Percentiles rank a stretch among this genome's conserved stretches.
Conservation (phyloP, 2,888 invertebrate species). For the Exocentrus adspersus region DNA sequence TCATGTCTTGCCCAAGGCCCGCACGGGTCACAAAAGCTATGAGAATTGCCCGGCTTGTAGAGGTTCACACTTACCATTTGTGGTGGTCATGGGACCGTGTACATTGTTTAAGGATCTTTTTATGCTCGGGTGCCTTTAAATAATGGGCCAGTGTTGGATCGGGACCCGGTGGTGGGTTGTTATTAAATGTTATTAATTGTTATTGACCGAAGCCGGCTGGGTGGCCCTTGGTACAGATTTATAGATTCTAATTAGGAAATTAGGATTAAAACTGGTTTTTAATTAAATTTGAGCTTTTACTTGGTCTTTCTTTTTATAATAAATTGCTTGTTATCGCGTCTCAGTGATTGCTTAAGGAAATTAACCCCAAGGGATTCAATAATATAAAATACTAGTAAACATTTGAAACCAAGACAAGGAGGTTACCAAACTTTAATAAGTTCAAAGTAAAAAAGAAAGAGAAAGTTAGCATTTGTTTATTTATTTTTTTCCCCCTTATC, state of each 20-base stretch:
- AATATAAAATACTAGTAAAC: too few relatives aligned
- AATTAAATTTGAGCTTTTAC: background rate
- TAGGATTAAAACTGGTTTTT: background rate
- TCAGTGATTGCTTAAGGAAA: too few relatives aligned
- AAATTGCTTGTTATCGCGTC: too few relatives aligned
- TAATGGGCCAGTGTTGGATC: conserved; percentile 18
- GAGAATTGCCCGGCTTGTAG: conserved; percentile 41
- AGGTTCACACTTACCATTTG: conserved; percentile 34
- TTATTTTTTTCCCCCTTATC: too few relatives aligned
- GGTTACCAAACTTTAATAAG: too few relatives aligned
- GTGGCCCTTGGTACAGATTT: conserved; percentile 23
- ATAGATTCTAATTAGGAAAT: conserved; percentile 18
- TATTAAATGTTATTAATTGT: conserved; percentile 24
- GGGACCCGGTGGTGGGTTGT: conserved; percentile 7
- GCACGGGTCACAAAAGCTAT: conserved; percentile 57
- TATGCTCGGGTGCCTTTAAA: conserved; percentile 27
- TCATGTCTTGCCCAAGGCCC: conserved; percentile 47
- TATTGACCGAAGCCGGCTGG: conserved; percentile 12
- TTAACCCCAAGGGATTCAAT: too few relatives aligned
- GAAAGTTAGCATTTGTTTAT: too few relatives aligned
- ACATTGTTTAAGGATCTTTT: conserved; percentile 29
- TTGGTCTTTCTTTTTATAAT: background rate
- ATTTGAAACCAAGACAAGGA: too few relatives aligned
- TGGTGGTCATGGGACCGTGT: conserved; percentile 20
- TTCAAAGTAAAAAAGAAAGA: too few relatives aligned